Conservation (phyloP, 2,113 vertebrate species). For the Pithys albifrons region DNA sequence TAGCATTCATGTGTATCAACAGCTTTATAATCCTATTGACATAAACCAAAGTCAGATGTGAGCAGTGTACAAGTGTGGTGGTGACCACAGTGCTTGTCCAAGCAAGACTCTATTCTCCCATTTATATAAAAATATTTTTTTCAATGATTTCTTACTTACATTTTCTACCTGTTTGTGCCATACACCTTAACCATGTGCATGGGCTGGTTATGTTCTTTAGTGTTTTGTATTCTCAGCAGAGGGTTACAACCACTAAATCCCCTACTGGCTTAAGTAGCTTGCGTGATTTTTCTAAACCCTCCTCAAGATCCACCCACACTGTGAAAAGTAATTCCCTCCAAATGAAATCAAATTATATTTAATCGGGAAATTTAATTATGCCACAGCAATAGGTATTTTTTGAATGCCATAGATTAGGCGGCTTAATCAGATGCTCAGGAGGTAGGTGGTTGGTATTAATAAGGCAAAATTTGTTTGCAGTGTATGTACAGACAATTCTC, state of each 20-base stretch:
- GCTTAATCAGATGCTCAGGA: background rate
- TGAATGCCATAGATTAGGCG: background rate
- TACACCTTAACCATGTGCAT: rapidly evolving
- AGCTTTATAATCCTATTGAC: background rate
- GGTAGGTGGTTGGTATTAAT: background rate
- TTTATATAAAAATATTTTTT: background rate
- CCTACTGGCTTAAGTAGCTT: background rate
- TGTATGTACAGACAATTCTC: background rate
- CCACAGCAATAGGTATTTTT: background rate
- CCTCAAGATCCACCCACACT: background rate
- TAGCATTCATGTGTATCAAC: background rate
- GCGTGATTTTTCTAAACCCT: background rate
- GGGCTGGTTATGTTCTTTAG: background rate
- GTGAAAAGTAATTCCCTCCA: background rate
- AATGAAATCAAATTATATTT: background rate
- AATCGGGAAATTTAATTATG: constrained; percentile 7
- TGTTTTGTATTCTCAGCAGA: background rate
- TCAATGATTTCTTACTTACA: background rate
- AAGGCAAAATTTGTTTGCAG: constrained; percentile 21
- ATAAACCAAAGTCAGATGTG: background rate
- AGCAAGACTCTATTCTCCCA: background rate
- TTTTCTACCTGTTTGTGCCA: background rate
- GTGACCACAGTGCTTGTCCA: background rate
- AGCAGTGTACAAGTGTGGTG: background rate
- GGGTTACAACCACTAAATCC: background rate